A percentile compares a stretch with the other conserved stretches of the same genome.
These are phyloP conservation scores for Tringa solitaria DNA, from an alignment of 2,113 vertebrate genomes.

Conservation along the genomic window DNA sequence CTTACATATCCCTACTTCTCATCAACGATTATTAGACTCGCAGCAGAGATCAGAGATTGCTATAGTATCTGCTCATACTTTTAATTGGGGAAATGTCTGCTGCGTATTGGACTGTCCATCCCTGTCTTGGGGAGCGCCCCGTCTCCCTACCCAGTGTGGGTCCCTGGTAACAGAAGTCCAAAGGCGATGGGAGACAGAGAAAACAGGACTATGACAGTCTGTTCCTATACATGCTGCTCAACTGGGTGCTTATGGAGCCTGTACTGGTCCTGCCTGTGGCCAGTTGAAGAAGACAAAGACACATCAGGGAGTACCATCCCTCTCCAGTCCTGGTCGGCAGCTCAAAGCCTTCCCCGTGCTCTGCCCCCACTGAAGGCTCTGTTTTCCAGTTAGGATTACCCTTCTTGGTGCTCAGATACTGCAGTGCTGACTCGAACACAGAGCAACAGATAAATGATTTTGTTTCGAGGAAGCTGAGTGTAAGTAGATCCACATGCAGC, in stretches of 20 bases:
- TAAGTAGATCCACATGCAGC: not conserved
- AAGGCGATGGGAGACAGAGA: not conserved
- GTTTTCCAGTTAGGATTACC: not conserved
- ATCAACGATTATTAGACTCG: not conserved
- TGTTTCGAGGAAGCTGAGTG: not conserved
- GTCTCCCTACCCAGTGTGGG: not conserved
- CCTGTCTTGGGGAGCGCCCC: not conserved
- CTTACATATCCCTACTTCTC: no score
- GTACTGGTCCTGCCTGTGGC: not conserved
- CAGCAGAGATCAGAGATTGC: not conserved
- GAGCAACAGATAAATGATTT: not conserved
- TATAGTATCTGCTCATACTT: not conserved
- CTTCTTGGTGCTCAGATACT: not conserved
- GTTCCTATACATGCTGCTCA: not conserved
- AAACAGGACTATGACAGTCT: not conserved
- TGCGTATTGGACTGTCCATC: not conserved
- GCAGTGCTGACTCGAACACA: not conserved
- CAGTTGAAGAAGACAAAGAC: not conserved
- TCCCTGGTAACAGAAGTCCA: not conserved
- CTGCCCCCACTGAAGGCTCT: not conserved
- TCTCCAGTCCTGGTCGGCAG: not conserved
- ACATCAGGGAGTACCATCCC: not conserved
- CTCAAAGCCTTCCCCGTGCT: not conserved
- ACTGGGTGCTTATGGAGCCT: not conserved
- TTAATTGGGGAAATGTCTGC: constrained; percentile 10